These are phyloP conservation scores for Hyles lineata DNA, from an alignment of 2,888 invertebrate species.

Conservation along the genomic window DNA sequence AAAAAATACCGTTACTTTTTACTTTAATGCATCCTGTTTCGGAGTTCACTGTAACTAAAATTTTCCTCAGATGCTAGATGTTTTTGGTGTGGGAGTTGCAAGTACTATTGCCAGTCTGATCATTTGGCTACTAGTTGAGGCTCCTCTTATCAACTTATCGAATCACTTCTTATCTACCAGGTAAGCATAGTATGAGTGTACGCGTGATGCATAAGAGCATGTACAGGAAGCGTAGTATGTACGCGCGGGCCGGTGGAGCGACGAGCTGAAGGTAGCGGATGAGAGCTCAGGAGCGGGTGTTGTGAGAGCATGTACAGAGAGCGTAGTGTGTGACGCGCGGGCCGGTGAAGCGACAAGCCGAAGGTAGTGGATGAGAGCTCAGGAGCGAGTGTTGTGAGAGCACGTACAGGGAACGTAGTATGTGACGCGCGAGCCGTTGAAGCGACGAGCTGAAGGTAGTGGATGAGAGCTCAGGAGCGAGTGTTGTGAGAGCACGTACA, in stretches of 20 bases:
- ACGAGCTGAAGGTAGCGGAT: constrained; percentile 17
- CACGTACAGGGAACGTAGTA: too few species aligned
- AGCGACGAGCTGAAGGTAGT: too few species aligned
- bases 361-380: constrained; percentile 1
- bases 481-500: too few species aligned
- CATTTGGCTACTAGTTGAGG: neutral
- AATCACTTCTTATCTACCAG: neutral
- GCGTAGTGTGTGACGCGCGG: neutral
- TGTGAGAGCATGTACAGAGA: too few species aligned
- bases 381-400: neutral
- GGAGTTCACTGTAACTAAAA: neutral
- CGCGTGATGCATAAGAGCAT: neutral
- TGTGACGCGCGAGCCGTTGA: too few species aligned
- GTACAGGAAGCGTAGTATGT: neutral
- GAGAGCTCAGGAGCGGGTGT: constrained; percentile 6
- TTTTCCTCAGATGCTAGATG: neutral
- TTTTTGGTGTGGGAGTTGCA: neutral
- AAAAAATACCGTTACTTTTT: too few species aligned
- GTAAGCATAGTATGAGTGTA: neutral
- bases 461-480: too few species aligned
- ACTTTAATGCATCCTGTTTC: too few species aligned
- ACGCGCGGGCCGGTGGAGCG: constrained; percentile 15
- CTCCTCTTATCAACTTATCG: neutral
- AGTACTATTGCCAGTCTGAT: neutral
- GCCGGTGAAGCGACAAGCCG: neutral